Percentiles rank a stretch among this genome's conserved stretches.
phyloP scores from a whole-genome alignment of 2,113 vertebrate species.

The Ammodytes dubius region DNA sequence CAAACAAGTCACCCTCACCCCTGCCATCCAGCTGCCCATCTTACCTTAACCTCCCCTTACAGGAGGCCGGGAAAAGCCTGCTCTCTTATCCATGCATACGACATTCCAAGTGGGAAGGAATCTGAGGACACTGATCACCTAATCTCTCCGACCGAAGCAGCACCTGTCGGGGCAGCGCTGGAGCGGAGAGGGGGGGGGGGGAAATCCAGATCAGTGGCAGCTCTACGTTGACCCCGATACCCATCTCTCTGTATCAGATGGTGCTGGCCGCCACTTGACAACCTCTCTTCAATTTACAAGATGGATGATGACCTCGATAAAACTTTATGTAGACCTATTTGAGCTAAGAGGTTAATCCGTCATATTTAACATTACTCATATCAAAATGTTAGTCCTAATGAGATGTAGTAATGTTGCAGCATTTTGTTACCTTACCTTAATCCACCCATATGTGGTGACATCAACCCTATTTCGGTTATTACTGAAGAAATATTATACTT shows the following conservation, averaged over 20 bases:
- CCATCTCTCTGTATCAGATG: constrained; percentile 61
- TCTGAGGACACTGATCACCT: constrained; percentile 74
- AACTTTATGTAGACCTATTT: constrained; percentile 6
- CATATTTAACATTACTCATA: not conserved
- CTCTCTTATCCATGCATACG: constrained; percentile 51
- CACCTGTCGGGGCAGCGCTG: constrained; percentile 76
- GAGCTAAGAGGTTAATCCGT: not conserved
- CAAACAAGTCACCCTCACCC: constrained; percentile 10
- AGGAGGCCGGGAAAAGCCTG: constrained; percentile 45
- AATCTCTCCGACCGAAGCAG: constrained; percentile 72
- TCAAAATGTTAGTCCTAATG: not conserved
- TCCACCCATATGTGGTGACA: not conserved
- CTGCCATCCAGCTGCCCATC: constrained; percentile 59
- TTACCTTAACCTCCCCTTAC: constrained; percentile 61
- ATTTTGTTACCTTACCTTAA: not conserved
- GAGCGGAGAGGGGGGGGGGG: constrained; percentile 25
- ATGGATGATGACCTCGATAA: constrained; percentile 35
- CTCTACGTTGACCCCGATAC: constrained; percentile 60
- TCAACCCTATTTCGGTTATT: not conserved
- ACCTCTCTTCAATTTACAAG: constrained; percentile 41
- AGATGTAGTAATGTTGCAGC: not conserved
- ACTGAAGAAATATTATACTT: constrained; percentile 15
- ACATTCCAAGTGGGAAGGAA: constrained; percentile 78
- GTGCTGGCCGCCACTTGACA: constrained; percentile 43
- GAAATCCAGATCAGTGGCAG: constrained; percentile 61